Evolutionary conservation across 2,888 invertebrate genomes (phyloP), one percentile per base, ranked within the genome.

Genomic region (Phlogophora meticulosa): DNA sequence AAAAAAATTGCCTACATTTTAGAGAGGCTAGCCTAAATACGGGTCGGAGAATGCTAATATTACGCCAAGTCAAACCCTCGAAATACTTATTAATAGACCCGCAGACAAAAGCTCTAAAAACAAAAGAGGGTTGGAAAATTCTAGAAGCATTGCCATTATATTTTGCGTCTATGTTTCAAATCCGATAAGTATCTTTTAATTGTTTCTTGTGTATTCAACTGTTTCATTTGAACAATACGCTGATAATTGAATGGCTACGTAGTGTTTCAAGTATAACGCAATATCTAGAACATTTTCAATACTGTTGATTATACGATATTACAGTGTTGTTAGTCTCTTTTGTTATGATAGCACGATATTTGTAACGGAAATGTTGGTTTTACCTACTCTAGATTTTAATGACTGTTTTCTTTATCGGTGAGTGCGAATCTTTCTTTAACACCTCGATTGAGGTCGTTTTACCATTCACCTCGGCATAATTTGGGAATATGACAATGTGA

Each of bases 281-380:
- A 20, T 61, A 74, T 67, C 60, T 70, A 65, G 60, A 46, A 56
- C 65, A 28, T 45, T 67, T 56, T 28, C 43, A 65, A 52, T 59
- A 34, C 1, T 62, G 52, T 42, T 49, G 57, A 62, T 75, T 57
- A 28, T 36, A 11, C 13, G 28, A 69, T 75, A 55, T 24, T 43
- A 43, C 10, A 45, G 13, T 32, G 32, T 53, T 72, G 24, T 45
- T 55, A 36, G 7, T 49, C 43, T 45, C 55, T 75, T 28, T 55
- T 17, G 42, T 57, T 72, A 24, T 36, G 42, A 34, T 46, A 11
- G 20, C 7, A n/a, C n/a, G 32, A 13, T 40, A 15, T 65, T 65
- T 36, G 10, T 59, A 28, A 20, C 7, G 5, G 7, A 22, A 46
- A 64, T 57, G 5, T 48, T 17, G 45, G 38, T 38, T 22, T 48